Percentiles rank a stretch among this genome's conserved stretches.
These are phyloP conservation scores for Falco cherrug DNA, from an alignment of 2,797 vertebrate species.

Conservation along the genomic window DNA sequence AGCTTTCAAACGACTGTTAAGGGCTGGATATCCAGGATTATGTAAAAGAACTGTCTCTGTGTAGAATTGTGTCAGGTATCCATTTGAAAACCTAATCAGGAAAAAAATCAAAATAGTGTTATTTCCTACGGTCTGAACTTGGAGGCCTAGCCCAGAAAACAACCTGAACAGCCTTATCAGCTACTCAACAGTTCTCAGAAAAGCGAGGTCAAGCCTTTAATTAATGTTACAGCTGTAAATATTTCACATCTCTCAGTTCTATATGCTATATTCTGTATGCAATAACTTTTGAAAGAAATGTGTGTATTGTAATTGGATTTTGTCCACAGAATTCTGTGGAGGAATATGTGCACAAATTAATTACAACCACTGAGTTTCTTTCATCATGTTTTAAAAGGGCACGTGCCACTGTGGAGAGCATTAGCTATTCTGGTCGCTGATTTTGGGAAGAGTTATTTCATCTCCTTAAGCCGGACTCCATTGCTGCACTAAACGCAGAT, in stretches of 20 bases:
- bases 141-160: neutral
- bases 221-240: constrained; percentile 14
- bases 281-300: neutral
- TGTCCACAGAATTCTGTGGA: neutral
- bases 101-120: neutral
- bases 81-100: neutral
- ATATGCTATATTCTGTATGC: neutral
- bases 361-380: neutral
- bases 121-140: neutral
- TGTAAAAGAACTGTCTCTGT: neutral
- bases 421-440: neutral
- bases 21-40: neutral
- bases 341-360: neutral
- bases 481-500: neutral
- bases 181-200: neutral
- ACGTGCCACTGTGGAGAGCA: neutral
- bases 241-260: neutral
- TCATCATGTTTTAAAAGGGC: neutral
- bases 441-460: neutral
- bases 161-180: neutral
- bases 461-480: neutral
- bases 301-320: neutral
- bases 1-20: neutral
- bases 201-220: neutral
- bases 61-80: neutral